Base-by-base conservation (phyloP, 2,888 invertebrate genomes). In the Epistrophe grossulariae region DNA sequence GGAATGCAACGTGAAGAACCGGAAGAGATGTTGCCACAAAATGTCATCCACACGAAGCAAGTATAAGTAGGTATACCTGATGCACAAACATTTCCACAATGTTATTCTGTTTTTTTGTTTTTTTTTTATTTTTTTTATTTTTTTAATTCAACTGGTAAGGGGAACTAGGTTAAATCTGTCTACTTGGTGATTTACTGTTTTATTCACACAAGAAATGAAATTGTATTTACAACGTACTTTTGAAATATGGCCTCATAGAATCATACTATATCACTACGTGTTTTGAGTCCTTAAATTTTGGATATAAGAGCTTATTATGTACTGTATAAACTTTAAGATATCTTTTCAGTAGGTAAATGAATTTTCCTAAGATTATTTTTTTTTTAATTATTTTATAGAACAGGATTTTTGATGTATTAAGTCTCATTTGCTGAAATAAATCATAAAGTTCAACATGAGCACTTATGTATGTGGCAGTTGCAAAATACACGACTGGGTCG, bases 101-200 rank as follows among this genome's bases (percentile, higher is more conserved):
- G 19, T n/a, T 52, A 15, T 4, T 11, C 24, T 40, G n/a, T 28
- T n/a, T 64, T 28, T 19, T 60, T n/a, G n/a, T n/a, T n/a, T n/a
- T n/a, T n/a, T n/a, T n/a, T n/a, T n/a, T n/a, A n/a, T n/a, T n/a
- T n/a, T 60, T 60, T 38, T 13, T 4, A 2, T 40, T 7, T 70
- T n/a, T 70, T 60, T 38, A 10, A 43, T 73, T 73, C 13, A 73
- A 73, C 59, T 66, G 13, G 28, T 38, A 17, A 9, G 15, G 59
- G 62, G 43, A 15, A 24, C 15, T 66, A 73, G 66, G 59, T 48
- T 40, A 45, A 59, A 66, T 73, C 66, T 79, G 79, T 64, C 57
- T 24, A 17, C 15, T 28, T 8, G 50, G 9, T 73, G 73, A 80
- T 80, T 80, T 80, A 73, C 31, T 60, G 68, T 40, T 66, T 24